phyloP scores from a whole-genome alignment of 2,888 invertebrate species.

The Cosmorhoe ocellata region DNA sequence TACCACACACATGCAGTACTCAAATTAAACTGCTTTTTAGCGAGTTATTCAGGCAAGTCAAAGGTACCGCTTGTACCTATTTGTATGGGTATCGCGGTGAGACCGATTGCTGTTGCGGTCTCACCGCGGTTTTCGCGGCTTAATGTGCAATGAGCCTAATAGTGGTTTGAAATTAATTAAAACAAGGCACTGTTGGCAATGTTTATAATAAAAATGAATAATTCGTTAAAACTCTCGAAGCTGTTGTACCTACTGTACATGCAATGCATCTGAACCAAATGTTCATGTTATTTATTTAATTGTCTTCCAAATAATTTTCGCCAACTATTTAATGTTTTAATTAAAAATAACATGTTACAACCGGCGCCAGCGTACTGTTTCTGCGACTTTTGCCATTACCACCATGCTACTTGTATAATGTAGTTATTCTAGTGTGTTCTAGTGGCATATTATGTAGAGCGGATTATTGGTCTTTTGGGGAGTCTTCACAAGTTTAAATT shows the following conservation, averaged over 20 bases:
- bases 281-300: conserved; percentile 6
- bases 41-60: conserved; percentile 1
- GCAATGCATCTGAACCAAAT: neutral
- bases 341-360: conserved; percentile 29
- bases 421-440: conserved; percentile 30
- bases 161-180: conserved; percentile 28
- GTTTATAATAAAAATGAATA: conserved; percentile 7
- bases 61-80: neutral
- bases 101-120: neutral
- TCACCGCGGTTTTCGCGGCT: neutral
- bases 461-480: conserved; percentile 44
- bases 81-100: neutral
- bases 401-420: conserved; percentile 31
- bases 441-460: conserved; percentile 38
- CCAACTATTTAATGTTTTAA: conserved; percentile 26
- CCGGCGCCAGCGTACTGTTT: conserved; percentile 25
- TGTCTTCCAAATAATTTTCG: conserved; percentile 3
- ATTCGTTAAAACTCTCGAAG: neutral
- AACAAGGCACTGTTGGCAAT: conserved; percentile 37
- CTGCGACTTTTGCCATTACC: conserved; percentile 28
- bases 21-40: neutral
- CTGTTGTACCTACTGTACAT: neutral
- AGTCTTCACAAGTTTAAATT: conserved; percentile 44
- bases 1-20: neutral
- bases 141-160: conserved; percentile 18